phyloP scores from a whole-genome alignment of 1,140 invertebrate genomes.

The Harlomillsia oculata region DNA sequence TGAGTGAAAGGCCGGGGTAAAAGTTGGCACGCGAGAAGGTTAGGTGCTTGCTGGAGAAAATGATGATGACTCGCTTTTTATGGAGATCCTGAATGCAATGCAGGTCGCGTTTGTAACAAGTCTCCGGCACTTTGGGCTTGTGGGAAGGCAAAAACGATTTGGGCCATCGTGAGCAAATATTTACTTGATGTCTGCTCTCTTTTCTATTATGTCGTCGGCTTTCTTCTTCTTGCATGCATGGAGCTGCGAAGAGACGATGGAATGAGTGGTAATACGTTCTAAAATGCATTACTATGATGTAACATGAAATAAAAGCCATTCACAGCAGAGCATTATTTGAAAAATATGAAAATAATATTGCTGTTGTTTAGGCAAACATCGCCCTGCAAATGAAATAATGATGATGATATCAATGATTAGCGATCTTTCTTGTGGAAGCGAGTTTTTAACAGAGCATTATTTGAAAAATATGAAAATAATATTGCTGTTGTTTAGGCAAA shows the following conservation, averaged over 20 bases:
- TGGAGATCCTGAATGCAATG: conserved; percentile 32
- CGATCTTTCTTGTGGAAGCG: conserved; percentile 38
- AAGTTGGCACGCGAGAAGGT: conserved; percentile 28
- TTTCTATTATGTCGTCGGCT: no score
- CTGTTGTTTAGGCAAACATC: conserved; percentile 53
- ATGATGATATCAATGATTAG: no score
- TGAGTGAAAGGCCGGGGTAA: conserved; percentile 23
- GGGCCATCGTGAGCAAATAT: conserved; percentile 39
- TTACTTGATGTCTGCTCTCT: conserved; percentile 37
- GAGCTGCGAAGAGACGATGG: conserved; percentile 39
- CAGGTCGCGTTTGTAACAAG: conserved; percentile 35
- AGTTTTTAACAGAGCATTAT: conserved; percentile 39
- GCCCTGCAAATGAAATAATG: conserved; percentile 57
- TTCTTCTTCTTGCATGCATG: no score
- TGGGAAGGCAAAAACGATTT: conserved; percentile 29
- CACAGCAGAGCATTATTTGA: conserved; percentile 54
- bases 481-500: conserved; percentile 54
- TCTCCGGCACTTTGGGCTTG: conserved; percentile 30
- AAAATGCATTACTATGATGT: conserved; percentile 52
- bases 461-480: conserved; percentile 58
- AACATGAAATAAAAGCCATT: conserved; percentile 55
- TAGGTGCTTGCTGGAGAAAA: conserved; percentile 32
- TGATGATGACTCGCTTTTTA: conserved; percentile 31
- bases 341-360: conserved; percentile 62
- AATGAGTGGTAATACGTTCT: conserved; percentile 58